Evolutionary conservation across 2,888 invertebrate genomes (phyloP).

Genomic region (Sthenelais limicola): DNA sequence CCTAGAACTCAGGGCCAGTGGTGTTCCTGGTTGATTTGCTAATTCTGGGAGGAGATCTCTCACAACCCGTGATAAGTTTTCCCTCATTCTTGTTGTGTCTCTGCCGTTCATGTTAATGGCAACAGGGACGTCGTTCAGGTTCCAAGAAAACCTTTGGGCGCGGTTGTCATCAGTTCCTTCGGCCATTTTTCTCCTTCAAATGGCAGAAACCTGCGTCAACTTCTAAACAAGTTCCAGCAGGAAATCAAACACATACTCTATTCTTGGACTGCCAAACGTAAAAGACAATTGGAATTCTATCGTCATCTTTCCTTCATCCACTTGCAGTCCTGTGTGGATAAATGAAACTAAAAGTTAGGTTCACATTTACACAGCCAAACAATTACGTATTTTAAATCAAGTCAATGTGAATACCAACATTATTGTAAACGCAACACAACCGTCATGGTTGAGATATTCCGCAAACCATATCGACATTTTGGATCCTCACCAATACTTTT

Average conservation of each 20-base stretch:
- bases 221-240: not conserved
- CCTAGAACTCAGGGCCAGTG: not conserved
- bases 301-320: constrained; percentile 4
- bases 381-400: too few relatives aligned
- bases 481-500: too few relatives aligned
- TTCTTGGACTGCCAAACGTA: not conserved
- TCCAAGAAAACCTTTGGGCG: not conserved
- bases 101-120: not conserved
- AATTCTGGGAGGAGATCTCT: constrained; percentile 8
- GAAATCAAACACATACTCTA: not conserved
- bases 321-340: too few relatives aligned
- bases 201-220: not conserved
- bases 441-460: too few relatives aligned
- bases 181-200: constrained; percentile 5
- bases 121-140: not conserved
- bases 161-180: not conserved
- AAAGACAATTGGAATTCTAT: constrained; percentile 9
- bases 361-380: too few relatives aligned
- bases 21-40: constrained; percentile 6
- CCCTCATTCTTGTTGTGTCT: not conserved
- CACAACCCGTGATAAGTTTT: constrained; percentile 8
- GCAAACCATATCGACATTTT: too few relatives aligned
- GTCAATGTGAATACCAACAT: too few relatives aligned
- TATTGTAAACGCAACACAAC: too few relatives aligned
- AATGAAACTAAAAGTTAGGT: too few relatives aligned